These are phyloP conservation scores for Minunthozetes semirufus DNA, from an alignment of 2,888 invertebrate genomes.

Conservation along the genomic window DNA sequence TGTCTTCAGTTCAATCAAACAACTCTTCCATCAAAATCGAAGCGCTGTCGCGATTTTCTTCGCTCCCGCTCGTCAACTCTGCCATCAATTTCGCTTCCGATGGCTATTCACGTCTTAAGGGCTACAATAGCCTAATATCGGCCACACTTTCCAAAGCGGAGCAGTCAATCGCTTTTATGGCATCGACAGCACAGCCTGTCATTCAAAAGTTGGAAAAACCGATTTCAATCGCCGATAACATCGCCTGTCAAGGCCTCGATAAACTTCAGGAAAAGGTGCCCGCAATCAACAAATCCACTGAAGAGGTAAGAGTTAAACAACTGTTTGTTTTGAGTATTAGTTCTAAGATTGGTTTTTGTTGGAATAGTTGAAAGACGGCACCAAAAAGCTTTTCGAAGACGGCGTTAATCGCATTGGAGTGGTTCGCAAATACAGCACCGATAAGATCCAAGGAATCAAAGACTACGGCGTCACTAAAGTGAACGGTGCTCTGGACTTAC, in stretches of 20 bases:
- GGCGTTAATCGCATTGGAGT: not conserved
- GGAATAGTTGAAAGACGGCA: conserved; percentile 8
- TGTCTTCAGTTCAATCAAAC: not conserved
- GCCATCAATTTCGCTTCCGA: conserved; percentile 66
- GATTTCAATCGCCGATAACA: conserved; percentile 36
- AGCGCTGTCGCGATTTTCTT: conserved; percentile 66
- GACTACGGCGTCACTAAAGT: conserved; percentile 26
- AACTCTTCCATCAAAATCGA: conserved; percentile 2
- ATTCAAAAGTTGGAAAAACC: conserved; percentile 66
- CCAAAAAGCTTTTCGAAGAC: not conserved
- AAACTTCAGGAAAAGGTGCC: conserved; percentile 33
- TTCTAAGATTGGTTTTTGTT: not conserved
- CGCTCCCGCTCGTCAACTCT: conserved; percentile 71
- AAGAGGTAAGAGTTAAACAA: conserved; percentile 31
- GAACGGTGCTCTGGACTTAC: conserved; percentile 13
- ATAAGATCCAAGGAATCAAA: conserved; percentile 16
- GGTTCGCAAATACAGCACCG: conserved; percentile 28
- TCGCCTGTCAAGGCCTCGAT: conserved; percentile 37
- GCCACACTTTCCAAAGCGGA: conserved; percentile 47
- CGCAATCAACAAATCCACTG: conserved; percentile 36
- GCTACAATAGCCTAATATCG: conserved; percentile 44
- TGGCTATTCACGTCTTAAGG: conserved; percentile 69
- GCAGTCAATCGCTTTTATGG: conserved; percentile 63
- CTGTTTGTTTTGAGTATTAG: not conserved
- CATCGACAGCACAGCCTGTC: conserved; percentile 66